Conservation (phyloP, 1,140 invertebrate genomes). For the Megalonaias nervosa region DNA sequence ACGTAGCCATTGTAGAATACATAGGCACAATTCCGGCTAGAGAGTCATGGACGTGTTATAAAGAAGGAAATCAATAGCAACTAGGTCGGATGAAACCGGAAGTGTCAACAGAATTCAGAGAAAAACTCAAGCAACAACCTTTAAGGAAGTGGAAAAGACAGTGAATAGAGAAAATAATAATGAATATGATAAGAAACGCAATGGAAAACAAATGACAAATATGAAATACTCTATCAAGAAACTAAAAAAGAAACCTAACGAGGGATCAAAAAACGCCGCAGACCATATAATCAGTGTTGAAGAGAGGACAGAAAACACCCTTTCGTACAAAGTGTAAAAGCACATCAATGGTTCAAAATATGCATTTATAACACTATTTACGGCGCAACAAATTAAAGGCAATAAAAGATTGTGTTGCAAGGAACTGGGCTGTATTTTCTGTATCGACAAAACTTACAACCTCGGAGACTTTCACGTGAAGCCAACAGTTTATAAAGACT, state of each 20-base stretch:
- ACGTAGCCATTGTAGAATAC: neutral
- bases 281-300: slow-evolving; percentile 14
- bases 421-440: neutral
- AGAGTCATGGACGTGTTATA: slow-evolving; percentile 1
- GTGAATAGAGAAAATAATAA: neutral
- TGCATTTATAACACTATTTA: slow-evolving; percentile 14
- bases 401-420: slow-evolving; percentile 8
- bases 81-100: slow-evolving; percentile 3
- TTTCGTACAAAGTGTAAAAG: neutral
- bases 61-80: slow-evolving; percentile 4
- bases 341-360: slow-evolving; percentile 8
- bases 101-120: neutral
- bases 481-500: slow-evolving; percentile 8
- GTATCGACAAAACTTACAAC: slow-evolving; percentile 22
- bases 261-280: neutral
- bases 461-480: slow-evolving; percentile 14
- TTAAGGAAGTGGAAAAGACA: neutral
- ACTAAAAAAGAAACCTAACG: neutral
- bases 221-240: slow-evolving; percentile 1
- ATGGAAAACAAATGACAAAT: slow-evolving; percentile 6
- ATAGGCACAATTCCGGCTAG: slow-evolving; percentile 11
- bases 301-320: slow-evolving; percentile 9
- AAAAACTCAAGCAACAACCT: neutral
- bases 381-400: slow-evolving; percentile 6
- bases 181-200: slow-evolving; percentile 4